These are phyloP conservation scores for Lacerta bilineata DNA, from an alignment of 2,797 vertebrate genomes.

Conservation along the genomic window DNA sequence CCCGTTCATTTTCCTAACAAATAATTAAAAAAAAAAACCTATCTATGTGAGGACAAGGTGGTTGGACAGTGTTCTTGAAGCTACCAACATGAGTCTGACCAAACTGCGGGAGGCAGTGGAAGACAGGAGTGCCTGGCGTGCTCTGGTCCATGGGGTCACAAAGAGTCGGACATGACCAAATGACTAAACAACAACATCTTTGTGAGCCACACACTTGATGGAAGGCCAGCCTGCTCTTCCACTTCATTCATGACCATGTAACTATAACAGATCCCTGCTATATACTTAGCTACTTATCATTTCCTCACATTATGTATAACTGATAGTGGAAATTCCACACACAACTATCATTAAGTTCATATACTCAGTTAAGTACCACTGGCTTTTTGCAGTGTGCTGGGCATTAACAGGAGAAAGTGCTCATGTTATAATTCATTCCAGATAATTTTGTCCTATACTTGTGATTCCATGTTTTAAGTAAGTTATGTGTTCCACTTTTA, in stretches of 20 bases:
- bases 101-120: no score
- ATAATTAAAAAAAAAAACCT: no score
- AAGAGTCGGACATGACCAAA: no score
- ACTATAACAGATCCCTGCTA: neutral
- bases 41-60: no score
- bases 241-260: neutral
- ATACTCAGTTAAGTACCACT: neutral
- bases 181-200: no score
- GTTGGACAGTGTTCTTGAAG: no score
- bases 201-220: neutral
- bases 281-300: neutral
- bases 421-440: neutral
- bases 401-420: neutral
- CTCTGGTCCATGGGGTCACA: no score
- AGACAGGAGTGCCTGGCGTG: no score
- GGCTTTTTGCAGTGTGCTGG: neutral
- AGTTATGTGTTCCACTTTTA: neutral
- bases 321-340: neutral
- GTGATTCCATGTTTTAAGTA: neutral
- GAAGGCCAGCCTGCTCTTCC: neutral
- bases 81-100: no score
- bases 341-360: neutral
- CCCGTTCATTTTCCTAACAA: no score
- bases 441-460: neutral
- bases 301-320: neutral